Evolutionary conservation across 2,113 vertebrate species (phyloP).

Genomic region (Vicugna pacos): DNA sequence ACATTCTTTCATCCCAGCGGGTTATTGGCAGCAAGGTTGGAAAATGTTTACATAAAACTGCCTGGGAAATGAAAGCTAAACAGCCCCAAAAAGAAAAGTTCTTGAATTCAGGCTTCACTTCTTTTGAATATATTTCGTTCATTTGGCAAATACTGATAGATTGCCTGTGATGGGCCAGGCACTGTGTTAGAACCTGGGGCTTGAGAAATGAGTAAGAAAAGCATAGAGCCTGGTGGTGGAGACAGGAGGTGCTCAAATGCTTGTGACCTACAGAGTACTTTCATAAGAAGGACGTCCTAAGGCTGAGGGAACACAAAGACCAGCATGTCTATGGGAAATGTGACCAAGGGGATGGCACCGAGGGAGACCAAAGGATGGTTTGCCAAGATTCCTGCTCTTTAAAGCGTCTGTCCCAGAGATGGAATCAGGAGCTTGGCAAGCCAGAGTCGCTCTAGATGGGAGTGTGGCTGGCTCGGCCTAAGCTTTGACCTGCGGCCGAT

Average conservation of each 20-base stretch:
- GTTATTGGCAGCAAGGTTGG: not conserved
- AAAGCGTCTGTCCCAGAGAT: not conserved
- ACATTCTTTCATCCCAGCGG: not conserved
- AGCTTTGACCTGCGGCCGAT: not conserved
- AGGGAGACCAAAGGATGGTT: not conserved
- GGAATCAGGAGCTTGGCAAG: not conserved
- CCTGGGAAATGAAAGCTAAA: not conserved
- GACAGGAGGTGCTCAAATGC: not conserved
- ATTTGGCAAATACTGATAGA: not conserved
- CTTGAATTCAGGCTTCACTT: not conserved
- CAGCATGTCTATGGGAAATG: not conserved
- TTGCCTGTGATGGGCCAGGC: not conserved
- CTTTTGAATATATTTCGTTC: not conserved
- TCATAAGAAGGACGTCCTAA: not conserved
- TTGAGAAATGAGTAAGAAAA: not conserved
- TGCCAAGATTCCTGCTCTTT: not conserved
- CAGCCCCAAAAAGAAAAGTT: not conserved
- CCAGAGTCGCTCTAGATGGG: too few relatives aligned
- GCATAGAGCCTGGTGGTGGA: not conserved
- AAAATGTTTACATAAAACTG: not conserved
- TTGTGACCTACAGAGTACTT: not conserved
- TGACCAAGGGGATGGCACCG: not conserved
- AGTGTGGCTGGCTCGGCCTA: accelerated
- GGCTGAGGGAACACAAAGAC: not conserved
- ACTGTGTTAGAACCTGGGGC: not conserved